These are phyloP conservation scores for Festucalex cinctus DNA, from an alignment of 2,113 vertebrate genomes.

Conservation along the genomic window DNA sequence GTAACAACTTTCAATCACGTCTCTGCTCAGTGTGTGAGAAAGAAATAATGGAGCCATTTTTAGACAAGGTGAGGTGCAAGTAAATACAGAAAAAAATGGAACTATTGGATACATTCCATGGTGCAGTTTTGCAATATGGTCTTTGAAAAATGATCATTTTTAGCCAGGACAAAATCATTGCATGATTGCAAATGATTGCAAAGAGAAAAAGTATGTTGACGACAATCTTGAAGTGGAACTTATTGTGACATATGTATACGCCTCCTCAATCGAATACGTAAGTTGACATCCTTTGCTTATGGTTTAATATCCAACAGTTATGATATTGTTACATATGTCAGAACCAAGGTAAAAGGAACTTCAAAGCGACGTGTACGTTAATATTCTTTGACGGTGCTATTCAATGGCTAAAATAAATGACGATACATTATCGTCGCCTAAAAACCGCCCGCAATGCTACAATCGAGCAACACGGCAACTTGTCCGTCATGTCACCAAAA, in stretches of 20 bases:
- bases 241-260: too few relatives aligned
- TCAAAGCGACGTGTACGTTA: background rate
- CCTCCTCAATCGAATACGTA: too few relatives aligned
- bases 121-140: background rate
- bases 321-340: background rate
- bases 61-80: slow-evolving; percentile 34
- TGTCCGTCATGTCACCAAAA: slow-evolving; percentile 33
- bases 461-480: slow-evolving; percentile 18
- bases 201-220: too few relatives aligned
- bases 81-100: background rate
- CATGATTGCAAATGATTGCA: too few relatives aligned
- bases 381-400: too few relatives aligned
- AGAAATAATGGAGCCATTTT: slow-evolving; percentile 52
- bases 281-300: too few relatives aligned
- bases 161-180: too few relatives aligned
- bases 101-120: background rate
- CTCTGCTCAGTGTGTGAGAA: slow-evolving; percentile 35
- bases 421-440: background rate
- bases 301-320: background rate
- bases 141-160: background rate
- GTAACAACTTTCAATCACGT: slow-evolving; percentile 45
- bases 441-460: slow-evolving; percentile 20
- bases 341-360: background rate
- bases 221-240: too few relatives aligned
- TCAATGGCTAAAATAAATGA: too few relatives aligned